Evolutionary conservation across 2,113 vertebrate genomes (phyloP).

Genomic region (Phaetusa simplex): DNA sequence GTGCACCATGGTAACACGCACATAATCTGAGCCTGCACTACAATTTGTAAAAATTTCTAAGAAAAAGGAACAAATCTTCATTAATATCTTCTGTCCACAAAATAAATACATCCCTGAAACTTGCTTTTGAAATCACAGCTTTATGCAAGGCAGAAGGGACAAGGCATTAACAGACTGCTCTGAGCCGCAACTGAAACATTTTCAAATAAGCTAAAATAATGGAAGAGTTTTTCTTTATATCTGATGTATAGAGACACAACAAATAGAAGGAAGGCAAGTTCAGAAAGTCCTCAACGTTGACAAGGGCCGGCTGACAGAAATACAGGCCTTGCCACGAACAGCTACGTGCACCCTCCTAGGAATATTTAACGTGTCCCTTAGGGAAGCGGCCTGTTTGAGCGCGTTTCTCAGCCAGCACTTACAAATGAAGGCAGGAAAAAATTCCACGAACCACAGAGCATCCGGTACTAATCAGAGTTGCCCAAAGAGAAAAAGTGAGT

Average conservation of each 20-base stretch:
- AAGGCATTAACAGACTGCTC: neutral
- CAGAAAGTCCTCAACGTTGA: neutral
- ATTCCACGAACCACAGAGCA: neutral
- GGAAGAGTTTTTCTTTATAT: neutral
- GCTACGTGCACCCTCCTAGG: neutral
- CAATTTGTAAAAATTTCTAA: neutral
- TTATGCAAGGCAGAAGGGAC: neutral
- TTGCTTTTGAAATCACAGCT: neutral
- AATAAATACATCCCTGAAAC: neutral
- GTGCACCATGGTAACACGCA: neutral
- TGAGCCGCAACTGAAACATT: neutral
- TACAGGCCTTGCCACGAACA: rapidly evolving
- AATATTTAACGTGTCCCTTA: neutral
- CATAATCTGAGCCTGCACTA: neutral
- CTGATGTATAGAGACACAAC: neutral
- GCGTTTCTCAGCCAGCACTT: neutral
- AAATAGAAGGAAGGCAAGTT: neutral
- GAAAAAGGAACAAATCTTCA: neutral
- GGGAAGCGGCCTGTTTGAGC: neutral
- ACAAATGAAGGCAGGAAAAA: neutral
- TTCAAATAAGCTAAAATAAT: neutral
- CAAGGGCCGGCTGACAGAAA: neutral
- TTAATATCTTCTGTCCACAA: neutral
- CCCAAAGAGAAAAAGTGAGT: neutral
- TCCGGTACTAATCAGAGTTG: neutral